Evolutionary conservation across 1,140 invertebrate species (phyloP), one percentile per base, ranked within the genome.

Genomic region (Musca vetustissima): DNA sequence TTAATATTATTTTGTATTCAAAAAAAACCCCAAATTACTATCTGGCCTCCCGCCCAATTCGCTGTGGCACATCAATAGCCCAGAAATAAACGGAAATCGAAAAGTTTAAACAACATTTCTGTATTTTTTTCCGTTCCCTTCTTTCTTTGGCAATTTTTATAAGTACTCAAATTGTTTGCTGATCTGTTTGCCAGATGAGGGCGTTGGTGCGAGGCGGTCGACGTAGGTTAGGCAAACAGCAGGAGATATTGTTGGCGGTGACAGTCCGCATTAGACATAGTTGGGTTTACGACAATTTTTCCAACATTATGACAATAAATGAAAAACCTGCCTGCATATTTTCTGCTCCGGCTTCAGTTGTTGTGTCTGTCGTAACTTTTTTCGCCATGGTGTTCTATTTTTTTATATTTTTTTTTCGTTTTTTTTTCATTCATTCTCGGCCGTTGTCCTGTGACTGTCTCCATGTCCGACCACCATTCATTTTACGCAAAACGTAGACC

Each of bases 281-380:
- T 43, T 4, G 36, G 6, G 6, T 43, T 11, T 7, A 43, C 36
- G 36, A 43, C 36, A 61, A 61, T 36, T 36, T 61, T 19, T 21
- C 17, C 25, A 61, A 61, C 28, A 61, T 61, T 61, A 61, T 61
- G 57, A 61, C 57, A 61, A 61, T 61, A 61, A 61, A 61, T 61
- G 25, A 36, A 36, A 61, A 61, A 61, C 25, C 25, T 36, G 57
- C 28, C 57, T 61, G 57, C 57, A 36, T 61, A 36, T 36, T 61
- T 61, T n/a, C 28, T 25, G 7, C 14, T 3, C 2, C 36, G 1
- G 36, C 36, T 13, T 6, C 36, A 8, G 36, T 43, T 43, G 36
- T 43, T 43, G 36, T 43, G 36, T 43, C 36, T 43, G n/a, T n/a
- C n/a, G n/a, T n/a, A n/a, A n/a, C 11, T 9, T 43, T 43, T 43